Evolutionary conservation across 2,888 invertebrate species (phyloP).

Genomic region (Drosophila nigricruria): DNA sequence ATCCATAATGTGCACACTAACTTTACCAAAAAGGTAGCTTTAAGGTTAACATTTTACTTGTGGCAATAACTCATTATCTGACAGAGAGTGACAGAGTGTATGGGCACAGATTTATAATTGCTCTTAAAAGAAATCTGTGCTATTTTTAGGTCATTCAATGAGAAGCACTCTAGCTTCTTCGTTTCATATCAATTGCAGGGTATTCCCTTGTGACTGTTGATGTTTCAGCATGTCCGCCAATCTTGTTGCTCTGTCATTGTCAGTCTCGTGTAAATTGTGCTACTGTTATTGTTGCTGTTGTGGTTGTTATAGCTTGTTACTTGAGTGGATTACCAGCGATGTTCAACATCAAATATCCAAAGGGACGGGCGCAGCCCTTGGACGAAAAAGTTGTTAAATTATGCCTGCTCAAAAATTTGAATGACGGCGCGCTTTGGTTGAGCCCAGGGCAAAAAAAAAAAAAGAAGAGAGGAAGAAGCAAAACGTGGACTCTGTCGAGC

Average conservation of each 20-base stretch:
- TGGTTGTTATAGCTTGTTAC: slow-evolving; percentile 48
- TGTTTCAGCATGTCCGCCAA: slow-evolving; percentile 24
- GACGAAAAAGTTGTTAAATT: slow-evolving; percentile 68
- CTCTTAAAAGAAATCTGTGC: not conserved
- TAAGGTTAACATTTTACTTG: not conserved
- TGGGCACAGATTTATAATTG: not conserved
- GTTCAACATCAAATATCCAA: slow-evolving; percentile 65
- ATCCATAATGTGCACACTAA: slow-evolving; percentile 8
- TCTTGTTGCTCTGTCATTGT: slow-evolving; percentile 50
- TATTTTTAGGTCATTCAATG: too few species aligned
- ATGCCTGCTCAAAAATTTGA: slow-evolving; percentile 77
- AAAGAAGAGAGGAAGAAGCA: not conserved
- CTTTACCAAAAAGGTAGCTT: not conserved
- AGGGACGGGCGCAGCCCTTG: slow-evolving; percentile 42
- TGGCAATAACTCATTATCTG: not conserved
- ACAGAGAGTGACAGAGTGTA: too few species aligned
- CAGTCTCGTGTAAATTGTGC: slow-evolving; percentile 43
- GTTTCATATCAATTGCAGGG: slow-evolving; percentile 42
- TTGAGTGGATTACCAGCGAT: slow-evolving; percentile 73
- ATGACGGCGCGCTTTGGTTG: slow-evolving; percentile 59
- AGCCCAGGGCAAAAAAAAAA: slow-evolving; percentile 13
- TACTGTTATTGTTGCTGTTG: slow-evolving; percentile 38
- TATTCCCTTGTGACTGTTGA: slow-evolving; percentile 31
- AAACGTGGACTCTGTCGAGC: slow-evolving; percentile 26
- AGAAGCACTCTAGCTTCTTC: not conserved